Base-by-base conservation (phyloP, 1,140 invertebrate genomes). In the Orchestia grillus region DNA sequence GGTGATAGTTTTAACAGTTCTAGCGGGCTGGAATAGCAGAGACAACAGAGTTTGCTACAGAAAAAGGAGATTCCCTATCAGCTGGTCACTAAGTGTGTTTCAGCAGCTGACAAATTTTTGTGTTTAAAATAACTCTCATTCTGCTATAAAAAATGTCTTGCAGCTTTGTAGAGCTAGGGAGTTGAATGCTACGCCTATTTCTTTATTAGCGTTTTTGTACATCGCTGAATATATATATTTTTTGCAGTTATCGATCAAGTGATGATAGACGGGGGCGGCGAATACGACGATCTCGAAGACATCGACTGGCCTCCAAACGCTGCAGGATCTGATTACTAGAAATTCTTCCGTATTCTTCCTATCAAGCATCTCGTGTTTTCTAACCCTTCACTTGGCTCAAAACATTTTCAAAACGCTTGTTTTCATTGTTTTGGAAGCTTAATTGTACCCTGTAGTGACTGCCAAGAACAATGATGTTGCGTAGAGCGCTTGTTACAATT, bases 211-310 rank as follows among this genome's bases (percentile, higher is more conserved):
- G 11, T 3, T 15, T 77, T 77, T 36, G 62, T 77, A 77, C 62
- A 90, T 43, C 41, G 41, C 88, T 90, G 28, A 36, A 77, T 42
- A 42, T 95, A 91, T 96, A 6, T 96, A 96, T 96, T 96, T 96
- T 95, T 95, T 97, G 41, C 97, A 97, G 97, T 97, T 47, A 97
- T 97, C 96, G 97, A 97, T 96, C 97, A 97, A 96, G 97, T 97
- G 11, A 96, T 98, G 91, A 97, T 97, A 96, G 97, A 97, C 44
- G 97, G 97, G 53, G 97, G 97, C 96, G 97, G 97, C 43, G 96
- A 96, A 36, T 95, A 97, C 91, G 62, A 88, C n/a, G 96, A 96
- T 40, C 47, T 96, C 4, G 95, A 96, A 45, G 96, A 97, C 77
- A 96, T 96, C 45, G 96, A 96, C 96, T 95, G 53, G 41, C 62